Base-by-base conservation (phyloP, 2,888 invertebrate species). In the Tethea ocularis region DNA sequence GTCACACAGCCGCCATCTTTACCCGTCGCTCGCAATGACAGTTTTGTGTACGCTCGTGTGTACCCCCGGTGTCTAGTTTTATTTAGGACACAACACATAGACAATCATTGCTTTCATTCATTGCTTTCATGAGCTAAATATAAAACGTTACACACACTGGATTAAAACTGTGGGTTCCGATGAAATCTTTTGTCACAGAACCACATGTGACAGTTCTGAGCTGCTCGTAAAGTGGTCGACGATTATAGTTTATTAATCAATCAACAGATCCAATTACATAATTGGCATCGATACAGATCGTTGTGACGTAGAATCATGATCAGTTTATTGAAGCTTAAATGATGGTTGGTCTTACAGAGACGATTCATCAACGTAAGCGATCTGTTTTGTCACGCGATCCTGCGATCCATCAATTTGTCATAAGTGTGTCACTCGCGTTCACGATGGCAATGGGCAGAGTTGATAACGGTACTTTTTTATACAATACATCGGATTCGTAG, bases 1-100 rank as follows among this genome's bases (percentile, higher is more conserved):
- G 91, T 91, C 89, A 89, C 78, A 63, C 72, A 70, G 74, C 83
- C 81, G 88, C 89, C 88, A 88, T 86, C 81, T 87, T 87, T 77
- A 71, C 61, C 71, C 77, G 74, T 71, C 74, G 80, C 77, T 68
- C 68, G 71, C 73, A 77, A 71, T 70, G 77, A 77, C 77, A 78
- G 69, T 71, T 69, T 57, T 66, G 63, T 69, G 68, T 74, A 72
- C 74, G 71, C 69, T 65, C 69, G 68, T 65, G 59, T 60, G 63
- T 66, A 64, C 60, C 65, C 58, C 63, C 66, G 41, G 66, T 70
- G 72, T 69, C 71, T 74, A 74, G 73, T 73, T 77, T 78, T 82
- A 84, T 82, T 82, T 80, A 73, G 78, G 77, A 74, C 75, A 73
- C 71, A 69, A 41, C 46, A 46, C 46, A 46, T 46, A 77, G 71